Percentiles rank a stretch among this genome's conserved stretches.
These are phyloP conservation scores for Dasyprocta punctata DNA, from an alignment of 2,113 vertebrate genomes.

Conservation along the genomic window DNA sequence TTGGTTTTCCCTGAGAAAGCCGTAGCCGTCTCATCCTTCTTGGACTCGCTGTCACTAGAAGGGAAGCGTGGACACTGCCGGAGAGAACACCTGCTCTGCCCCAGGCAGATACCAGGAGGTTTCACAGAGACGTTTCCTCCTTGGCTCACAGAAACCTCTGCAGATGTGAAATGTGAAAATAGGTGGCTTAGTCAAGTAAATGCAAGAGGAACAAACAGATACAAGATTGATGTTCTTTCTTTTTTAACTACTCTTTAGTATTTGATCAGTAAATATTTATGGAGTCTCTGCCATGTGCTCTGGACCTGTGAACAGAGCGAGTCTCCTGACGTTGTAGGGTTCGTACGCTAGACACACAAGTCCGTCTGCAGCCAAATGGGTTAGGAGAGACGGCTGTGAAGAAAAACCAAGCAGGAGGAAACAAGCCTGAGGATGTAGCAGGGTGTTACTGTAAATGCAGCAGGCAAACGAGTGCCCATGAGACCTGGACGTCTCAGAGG, in stretches of 20 bases:
- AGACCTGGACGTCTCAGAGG: background rate
- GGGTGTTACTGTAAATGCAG: background rate
- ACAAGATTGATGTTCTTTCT: background rate
- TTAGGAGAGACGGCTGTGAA: background rate
- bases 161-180: background rate
- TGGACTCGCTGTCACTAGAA: background rate
- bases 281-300: background rate
- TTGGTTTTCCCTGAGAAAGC: background rate
- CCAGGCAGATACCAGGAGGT: background rate
- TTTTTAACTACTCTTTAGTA: background rate
- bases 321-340: background rate
- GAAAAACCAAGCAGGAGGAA: background rate
- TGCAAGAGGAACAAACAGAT: background rate
- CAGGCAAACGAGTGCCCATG: background rate
- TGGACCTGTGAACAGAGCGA: background rate
- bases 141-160: background rate
- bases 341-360: background rate
- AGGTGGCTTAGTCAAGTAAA: background rate
- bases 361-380: background rate
- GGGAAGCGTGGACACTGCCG: background rate
- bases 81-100: background rate
- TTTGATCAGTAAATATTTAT: background rate
- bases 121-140: background rate
- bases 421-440: rapidly evolving
- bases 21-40: background rate